Conservation (phyloP, 2,888 invertebrate genomes). For the Drosophila anomalipes region DNA sequence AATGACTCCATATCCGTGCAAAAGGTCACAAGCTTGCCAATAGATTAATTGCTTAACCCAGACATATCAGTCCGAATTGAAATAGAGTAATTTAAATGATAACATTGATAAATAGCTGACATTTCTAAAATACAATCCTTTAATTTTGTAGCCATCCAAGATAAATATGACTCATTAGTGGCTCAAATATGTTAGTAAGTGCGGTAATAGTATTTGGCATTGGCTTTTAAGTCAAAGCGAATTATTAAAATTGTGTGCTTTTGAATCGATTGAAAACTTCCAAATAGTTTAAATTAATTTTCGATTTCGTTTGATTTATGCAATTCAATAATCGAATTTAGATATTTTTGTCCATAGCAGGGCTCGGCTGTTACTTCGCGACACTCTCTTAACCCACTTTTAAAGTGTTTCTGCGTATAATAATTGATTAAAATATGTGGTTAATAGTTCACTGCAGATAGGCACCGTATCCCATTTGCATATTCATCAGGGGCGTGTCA, state of each 20-base stretch:
- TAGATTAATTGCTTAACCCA: background rate
- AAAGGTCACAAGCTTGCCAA: slow-evolving; percentile 2
- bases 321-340: background rate
- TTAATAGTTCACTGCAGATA: background rate
- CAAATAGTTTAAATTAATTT: background rate
- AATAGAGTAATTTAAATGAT: background rate
- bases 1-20: background rate
- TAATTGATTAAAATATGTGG: background rate
- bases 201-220: background rate
- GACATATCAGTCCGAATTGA: background rate
- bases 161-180: background rate
- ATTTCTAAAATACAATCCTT: background rate
- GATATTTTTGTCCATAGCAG: background rate
- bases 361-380: background rate
- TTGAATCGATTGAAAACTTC: background rate
- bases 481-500: background rate
- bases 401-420: background rate
- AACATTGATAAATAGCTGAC: background rate
- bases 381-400: background rate
- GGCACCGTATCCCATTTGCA: background rate
- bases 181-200: background rate
- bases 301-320: background rate
- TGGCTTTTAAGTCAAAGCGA: background rate
- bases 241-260: background rate
- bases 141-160: background rate